Base-by-base conservation (phyloP, 2,888 invertebrate genomes). In the Erebia palarica region DNA sequence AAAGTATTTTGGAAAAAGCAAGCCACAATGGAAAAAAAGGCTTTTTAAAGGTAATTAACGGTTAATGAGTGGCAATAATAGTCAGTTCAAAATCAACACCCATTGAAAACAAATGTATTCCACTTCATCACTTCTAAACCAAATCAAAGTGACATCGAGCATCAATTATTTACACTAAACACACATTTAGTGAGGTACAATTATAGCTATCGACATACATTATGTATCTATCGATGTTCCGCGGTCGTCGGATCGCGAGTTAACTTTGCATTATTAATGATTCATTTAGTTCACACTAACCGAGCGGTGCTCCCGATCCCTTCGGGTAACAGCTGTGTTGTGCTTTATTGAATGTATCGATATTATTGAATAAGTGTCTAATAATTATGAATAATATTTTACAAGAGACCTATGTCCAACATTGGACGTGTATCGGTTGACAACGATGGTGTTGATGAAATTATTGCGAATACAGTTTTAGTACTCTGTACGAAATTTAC, bases 251-350 rank as follows among this genome's bases (percentile, higher is more conserved):
- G 79, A 77, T 81, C 83, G 84, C 83, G 84, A 84, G 90, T 87
- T 89, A 87, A 89, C 86, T 88, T 87, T 92, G 86, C 89, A 92
- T 93, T 92, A 93, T 92, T 93, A 93, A 93, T 91, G 92, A 90
- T 92, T 92, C 92, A 92, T 93, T 92, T 93, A 92, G 92, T 92
- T 92, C 92, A 89, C 92, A 92, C 92, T 92, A 92, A 92, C 91
- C 87, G 86, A 85, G 86, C 85, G 83, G 86, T 86, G 83, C 84
- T 82, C 84, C 84, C 83, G 86, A 88, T 89, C 92, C 92, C 91
- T 91, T 88, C 79, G 88, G 88, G 86, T 85, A 85, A 80, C 71
- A 69, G 18, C 21, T 60, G 70, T 66, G 66, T 57, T 66, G 66
- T 66, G 18, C 57, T 66, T 16, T 44, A n/a, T 21, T 42, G 10